Base-by-base conservation (phyloP, 2,888 invertebrate genomes). In the Synanthedon vespiformis region DNA sequence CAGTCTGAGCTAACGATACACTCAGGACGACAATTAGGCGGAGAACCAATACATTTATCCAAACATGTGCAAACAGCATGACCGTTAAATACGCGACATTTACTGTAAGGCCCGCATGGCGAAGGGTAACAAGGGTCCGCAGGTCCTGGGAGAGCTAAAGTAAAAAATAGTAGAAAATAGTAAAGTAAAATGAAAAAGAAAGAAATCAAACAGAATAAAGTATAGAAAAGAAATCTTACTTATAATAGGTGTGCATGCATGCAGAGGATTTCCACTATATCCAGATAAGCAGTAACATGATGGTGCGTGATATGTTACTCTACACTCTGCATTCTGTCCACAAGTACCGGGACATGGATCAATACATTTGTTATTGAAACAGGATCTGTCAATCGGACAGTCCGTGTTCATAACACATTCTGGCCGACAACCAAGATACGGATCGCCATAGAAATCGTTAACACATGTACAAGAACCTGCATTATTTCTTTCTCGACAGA, bases 1-100 rank as follows among this genome's bases (percentile, higher is more conserved):
- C 95, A 95, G 72, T 94, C 94, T 0, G 93, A 91, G 75, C 93
- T 94, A 61, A 93, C 90, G 58, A 93, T 89, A 79, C 94, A 94
- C 80, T 94, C 93, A 2, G 93, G 94, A 61, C 91, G 89, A 77
- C 94, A 94, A 58, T 89, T 89, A 22, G 94, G 94, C 47, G 95
- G 94, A 53, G 92, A 89, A 54, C 94, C 94, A 59, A 92, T 83
- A 74, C 91, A 94, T 58, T 91, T 90, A 55, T 90, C 89, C 62
- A 91, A 89, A 67, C 94, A 94, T 56, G 93, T 93, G 74, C 94
- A 94, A 56, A 93, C 92, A 49, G 94, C 93, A 74, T 93, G 91
- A 51, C 91, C 91, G 63, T 92, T 91, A 64, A 90, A 89, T 51
- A 89, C 89, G 53, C 92, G 90, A 79, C 94, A 94, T 63, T 91